Conservation (phyloP, 2,888 invertebrate species). For the Heliothis peltigera region DNA sequence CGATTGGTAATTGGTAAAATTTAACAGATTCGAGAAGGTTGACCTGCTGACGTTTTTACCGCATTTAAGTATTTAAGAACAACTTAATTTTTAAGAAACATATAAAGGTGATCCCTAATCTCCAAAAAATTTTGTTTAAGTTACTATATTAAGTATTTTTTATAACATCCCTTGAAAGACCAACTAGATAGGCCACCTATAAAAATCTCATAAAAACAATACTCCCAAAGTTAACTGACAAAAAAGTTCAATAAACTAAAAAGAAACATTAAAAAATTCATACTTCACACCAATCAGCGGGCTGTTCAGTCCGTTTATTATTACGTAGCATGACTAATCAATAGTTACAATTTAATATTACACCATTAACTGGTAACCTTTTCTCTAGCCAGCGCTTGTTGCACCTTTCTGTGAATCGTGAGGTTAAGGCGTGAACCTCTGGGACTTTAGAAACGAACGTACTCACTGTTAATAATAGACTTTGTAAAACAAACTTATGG, state of each 20-base stretch:
- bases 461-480: not conserved
- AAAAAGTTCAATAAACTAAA: constrained; percentile 24
- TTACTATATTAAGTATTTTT: too few relatives aligned
- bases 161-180: too few relatives aligned
- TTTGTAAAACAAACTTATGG: too few relatives aligned
- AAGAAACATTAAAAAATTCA: constrained; percentile 7
- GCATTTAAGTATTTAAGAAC: too few relatives aligned
- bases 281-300: constrained; percentile 15
- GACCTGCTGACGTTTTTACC: too few relatives aligned
- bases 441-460: constrained; percentile 23
- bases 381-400: constrained; percentile 15
- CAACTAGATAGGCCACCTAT: too few relatives aligned
- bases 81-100: too few relatives aligned
- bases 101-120: too few relatives aligned
- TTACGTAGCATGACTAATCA: constrained; percentile 46
- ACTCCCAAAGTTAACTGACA: not conserved
- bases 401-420: constrained; percentile 47
- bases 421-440: constrained; percentile 29
- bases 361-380: constrained; percentile 45
- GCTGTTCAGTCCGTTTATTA: constrained; percentile 1
- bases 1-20: too few relatives aligned
- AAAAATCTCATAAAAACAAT: not conserved
- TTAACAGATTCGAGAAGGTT: too few relatives aligned
- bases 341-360: constrained; percentile 40
- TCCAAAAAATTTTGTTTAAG: too few relatives aligned